Conservation (phyloP, 2,113 vertebrate species). For the Nyctereutes procyonoides region DNA sequence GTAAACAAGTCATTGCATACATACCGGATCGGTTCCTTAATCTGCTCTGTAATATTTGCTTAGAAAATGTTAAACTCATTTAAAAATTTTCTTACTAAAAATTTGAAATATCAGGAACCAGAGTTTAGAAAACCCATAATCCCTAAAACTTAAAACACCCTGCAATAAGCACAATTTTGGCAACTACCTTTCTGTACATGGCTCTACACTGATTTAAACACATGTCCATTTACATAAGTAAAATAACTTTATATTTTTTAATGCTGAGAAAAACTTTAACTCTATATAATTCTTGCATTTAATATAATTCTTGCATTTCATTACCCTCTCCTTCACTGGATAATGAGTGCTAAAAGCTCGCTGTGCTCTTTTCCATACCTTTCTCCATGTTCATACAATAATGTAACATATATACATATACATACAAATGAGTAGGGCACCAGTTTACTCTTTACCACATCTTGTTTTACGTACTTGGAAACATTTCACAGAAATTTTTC, state of each 20-base stretch:
- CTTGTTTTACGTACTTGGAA: neutral
- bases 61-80: neutral
- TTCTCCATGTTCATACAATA: neutral
- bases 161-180: neutral
- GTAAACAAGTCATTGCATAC: neutral
- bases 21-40: neutral
- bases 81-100: neutral
- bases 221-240: neutral
- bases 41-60: neutral
- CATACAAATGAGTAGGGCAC: neutral
- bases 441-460: neutral
- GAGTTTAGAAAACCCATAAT: neutral
- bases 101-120: neutral
- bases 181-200: neutral
- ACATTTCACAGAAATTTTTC: neutral
- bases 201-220: neutral
- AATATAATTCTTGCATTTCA: neutral
- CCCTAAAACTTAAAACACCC: neutral
- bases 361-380: neutral
- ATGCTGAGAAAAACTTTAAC: neutral
- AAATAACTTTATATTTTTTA: neutral
- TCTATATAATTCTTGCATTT: neutral
- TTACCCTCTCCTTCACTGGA: neutral
- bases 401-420: neutral
- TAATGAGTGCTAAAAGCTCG: neutral